A percentile compares a stretch with the other conserved stretches of the same genome.
Conservation (phyloP, 1,140 invertebrate genomes). For the Caenorhabditis briggsae region DNA sequence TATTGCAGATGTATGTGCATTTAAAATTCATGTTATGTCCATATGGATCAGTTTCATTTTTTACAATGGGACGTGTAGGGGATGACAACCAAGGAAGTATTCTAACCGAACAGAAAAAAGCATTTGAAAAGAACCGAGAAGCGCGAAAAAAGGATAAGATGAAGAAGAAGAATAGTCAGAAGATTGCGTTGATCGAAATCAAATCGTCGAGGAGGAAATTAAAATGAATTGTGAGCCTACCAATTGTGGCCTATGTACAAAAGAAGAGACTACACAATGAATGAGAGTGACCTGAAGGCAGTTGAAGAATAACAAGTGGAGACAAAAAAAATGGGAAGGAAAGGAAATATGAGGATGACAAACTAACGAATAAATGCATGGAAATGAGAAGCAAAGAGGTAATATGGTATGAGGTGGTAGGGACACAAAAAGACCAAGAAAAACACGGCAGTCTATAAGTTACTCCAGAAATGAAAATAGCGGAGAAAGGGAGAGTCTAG, state of each 20-base stretch:
- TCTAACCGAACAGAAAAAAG: conserved; percentile 27
- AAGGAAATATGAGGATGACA: not conserved
- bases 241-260: conserved; percentile 55
- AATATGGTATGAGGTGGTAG: conserved; percentile 50
- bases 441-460: conserved; percentile 26
- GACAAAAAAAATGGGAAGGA: not conserved
- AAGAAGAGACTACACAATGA: conserved; percentile 18
- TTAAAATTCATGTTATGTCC: not conserved
- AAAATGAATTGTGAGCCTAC: conserved; percentile 37
- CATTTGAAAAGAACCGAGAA: not conserved
- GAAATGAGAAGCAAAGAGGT: conserved; percentile 8
- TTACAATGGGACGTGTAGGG: not conserved
- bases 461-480: conserved; percentile 30
- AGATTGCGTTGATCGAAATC: not conserved
- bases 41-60: conserved; percentile 28
- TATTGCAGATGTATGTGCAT: not conserved
- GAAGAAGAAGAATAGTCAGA: not conserved
- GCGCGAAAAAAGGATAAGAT: not conserved
- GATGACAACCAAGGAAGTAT: conserved; percentile 33
- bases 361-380: conserved; percentile 19
- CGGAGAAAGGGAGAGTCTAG: not conserved
- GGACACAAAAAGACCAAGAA: not conserved
- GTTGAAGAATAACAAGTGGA: conserved; percentile 21
- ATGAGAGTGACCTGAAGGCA: conserved; percentile 14
- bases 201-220: not conserved